phyloP scores from a whole-genome alignment of 2,888 invertebrate species.

The Trypoxylon attenuatum region DNA sequence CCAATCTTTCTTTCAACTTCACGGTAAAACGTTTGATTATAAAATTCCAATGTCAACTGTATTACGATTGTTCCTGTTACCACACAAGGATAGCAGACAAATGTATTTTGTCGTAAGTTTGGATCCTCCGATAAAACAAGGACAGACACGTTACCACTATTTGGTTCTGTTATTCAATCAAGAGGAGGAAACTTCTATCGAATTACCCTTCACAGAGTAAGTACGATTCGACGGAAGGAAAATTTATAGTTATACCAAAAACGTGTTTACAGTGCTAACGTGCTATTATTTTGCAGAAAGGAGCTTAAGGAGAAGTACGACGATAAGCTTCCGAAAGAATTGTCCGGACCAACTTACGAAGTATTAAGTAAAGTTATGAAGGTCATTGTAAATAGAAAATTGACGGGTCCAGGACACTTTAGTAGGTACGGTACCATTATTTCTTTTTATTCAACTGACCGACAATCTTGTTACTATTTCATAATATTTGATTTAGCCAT shows the following conservation, averaged over 20 bases:
- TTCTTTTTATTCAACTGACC: too few relatives aligned
- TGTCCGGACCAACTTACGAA: conserved; percentile 95
- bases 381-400: conserved; percentile 93
- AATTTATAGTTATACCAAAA: background rate
- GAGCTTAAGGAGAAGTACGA: conserved; percentile 96
- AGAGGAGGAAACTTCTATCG: conserved; percentile 94
- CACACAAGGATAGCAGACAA: conserved; percentile 98
- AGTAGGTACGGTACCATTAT: conserved; percentile 83
- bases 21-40: conserved; percentile 99
- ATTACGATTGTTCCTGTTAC: conserved; percentile 92
- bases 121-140: conserved; percentile 99
- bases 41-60: conserved; percentile 99
- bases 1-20: conserved; percentile 92
- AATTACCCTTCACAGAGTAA: conserved; percentile 93
- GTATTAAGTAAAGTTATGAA: conserved; percentile 98
- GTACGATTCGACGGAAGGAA: too few relatives aligned
- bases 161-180: conserved; percentile 94
- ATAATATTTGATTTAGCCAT: conserved; percentile 53
- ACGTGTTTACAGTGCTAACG: too few relatives aligned
- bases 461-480: background rate
- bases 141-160: conserved; percentile 98
- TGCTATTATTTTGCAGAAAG: conserved; percentile 77
- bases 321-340: conserved; percentile 91
- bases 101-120: conserved; percentile 97
- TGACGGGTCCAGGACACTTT: conserved; percentile 95